Conservation (phyloP, 2,797 vertebrate genomes). For the Odontamblyopus rebecca region DNA sequence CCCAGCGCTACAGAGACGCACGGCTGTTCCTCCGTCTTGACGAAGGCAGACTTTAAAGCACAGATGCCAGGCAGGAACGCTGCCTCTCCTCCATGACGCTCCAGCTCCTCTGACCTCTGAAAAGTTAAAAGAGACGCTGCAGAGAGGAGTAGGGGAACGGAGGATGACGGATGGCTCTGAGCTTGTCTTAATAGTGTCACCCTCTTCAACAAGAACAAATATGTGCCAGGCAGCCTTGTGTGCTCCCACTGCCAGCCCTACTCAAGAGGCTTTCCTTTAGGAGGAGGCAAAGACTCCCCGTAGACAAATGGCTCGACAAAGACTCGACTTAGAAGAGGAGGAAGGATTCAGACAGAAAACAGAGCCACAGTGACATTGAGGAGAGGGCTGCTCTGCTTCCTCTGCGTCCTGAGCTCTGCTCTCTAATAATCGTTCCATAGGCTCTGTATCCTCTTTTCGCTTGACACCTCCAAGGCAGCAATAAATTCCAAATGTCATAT, state of each 20-base stretch:
- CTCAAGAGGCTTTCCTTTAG: constrained; percentile 38
- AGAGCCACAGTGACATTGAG: constrained; percentile 47
- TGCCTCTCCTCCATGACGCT: constrained; percentile 49
- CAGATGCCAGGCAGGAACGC: constrained; percentile 65
- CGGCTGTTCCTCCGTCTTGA: constrained; percentile 39
- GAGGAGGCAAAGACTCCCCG: constrained; percentile 18
- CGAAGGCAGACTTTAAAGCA: constrained; percentile 23
- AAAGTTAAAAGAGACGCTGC: constrained; percentile 63
- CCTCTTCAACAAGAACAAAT: constrained; percentile 60
- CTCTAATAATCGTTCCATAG: constrained; percentile 52
- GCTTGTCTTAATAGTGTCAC: constrained; percentile 49
- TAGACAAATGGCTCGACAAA: constrained; percentile 36
- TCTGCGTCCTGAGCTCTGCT: constrained; percentile 16
- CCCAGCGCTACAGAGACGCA: constrained; percentile 50
- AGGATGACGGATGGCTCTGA: constrained; percentile 59
- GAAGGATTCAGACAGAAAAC: constrained; percentile 36
- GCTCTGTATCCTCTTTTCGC: constrained; percentile 27
- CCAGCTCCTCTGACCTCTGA: constrained; percentile 65
- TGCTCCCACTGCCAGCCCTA: constrained; percentile 14
- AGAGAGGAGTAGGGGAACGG: constrained; percentile 34
- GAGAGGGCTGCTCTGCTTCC: constrained; percentile 42
- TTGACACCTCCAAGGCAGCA: constrained; percentile 25
- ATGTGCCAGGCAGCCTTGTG: constrained; percentile 42
- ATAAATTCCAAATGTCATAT: constrained; percentile 31
- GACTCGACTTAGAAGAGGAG: constrained; percentile 27